phyloP scores from a whole-genome alignment of 2,888 invertebrate species.

The Microctonus hyperodae region DNA sequence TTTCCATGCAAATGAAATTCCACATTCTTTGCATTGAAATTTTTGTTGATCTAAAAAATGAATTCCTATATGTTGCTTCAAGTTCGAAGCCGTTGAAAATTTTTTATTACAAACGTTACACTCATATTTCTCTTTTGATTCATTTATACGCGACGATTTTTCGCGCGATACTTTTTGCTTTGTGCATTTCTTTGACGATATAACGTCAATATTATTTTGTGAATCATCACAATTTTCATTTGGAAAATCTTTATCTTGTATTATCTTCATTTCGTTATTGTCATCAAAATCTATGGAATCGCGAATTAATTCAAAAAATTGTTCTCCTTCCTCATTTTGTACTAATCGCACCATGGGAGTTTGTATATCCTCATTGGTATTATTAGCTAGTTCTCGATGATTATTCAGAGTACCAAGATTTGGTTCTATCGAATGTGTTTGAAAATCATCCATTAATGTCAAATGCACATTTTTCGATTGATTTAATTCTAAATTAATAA shows the following conservation, averaged over 20 bases:
- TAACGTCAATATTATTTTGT: not conserved
- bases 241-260: not conserved
- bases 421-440: not conserved
- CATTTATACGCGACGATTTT: conserved; percentile 22
- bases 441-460: not conserved
- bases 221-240: not conserved
- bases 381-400: conserved; percentile 26
- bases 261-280: conserved; percentile 17
- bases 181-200: not conserved
- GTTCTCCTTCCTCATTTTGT: conserved; percentile 48
- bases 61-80: conserved; percentile 59
- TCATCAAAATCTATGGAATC: conserved; percentile 38
- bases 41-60: conserved; percentile 58
- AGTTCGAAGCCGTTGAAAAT: conserved; percentile 57
- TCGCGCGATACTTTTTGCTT: not conserved
- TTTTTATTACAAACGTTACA: conserved; percentile 57
- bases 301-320: conserved; percentile 49
- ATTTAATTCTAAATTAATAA: conserved; percentile 9
- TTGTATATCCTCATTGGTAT: conserved; percentile 37
- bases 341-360: conserved; percentile 43
- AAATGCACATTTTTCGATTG: conserved; percentile 3
- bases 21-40: conserved; percentile 57
- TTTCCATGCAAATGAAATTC: conserved; percentile 60
- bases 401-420: conserved; percentile 22
- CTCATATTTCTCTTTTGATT: conserved; percentile 44